These are phyloP conservation scores for Pristionchus arcanus DNA, from an alignment of 2,888 invertebrate species.

Conservation along the genomic window DNA sequence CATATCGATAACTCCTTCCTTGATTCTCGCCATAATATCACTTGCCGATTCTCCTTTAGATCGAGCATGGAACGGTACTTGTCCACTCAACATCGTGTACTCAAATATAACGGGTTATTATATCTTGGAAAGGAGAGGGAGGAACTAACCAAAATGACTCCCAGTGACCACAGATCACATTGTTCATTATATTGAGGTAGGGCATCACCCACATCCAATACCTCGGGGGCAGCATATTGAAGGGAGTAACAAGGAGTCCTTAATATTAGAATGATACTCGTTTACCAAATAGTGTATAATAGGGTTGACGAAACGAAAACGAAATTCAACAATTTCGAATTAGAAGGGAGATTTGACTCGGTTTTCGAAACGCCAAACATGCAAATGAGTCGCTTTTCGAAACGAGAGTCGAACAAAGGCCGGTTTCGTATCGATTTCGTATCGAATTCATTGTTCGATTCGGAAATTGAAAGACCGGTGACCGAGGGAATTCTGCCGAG, in stretches of 20 bases:
- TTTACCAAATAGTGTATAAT: neutral
- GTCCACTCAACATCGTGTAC: conserved; percentile 91
- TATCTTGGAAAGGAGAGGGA: neutral
- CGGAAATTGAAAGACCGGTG: no score
- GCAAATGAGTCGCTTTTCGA: no score
- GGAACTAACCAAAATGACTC: conserved; percentile 88
- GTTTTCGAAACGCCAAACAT: no score
- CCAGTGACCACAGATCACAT: conserved; percentile 96
- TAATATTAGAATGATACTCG: neutral
- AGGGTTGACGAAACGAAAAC: no score
- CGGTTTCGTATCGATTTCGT: no score
- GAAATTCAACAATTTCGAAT: no score
- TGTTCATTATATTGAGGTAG: conserved; percentile 87
- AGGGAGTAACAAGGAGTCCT: conserved; percentile 94
- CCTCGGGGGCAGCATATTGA: conserved; percentile 96
- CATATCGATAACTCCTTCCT: conserved; percentile 88
- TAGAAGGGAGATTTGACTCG: no score
- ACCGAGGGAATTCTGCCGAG: no score
- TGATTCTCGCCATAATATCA: conserved; percentile 88
- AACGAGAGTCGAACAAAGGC: no score
- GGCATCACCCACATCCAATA: conserved; percentile 85
- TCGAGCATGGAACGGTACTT: conserved; percentile 88
- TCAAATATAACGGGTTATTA: conserved; percentile 77
- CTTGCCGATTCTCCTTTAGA: conserved; percentile 87
- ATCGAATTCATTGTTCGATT: no score